Conservation (phyloP, 1,140 invertebrate species). For the Magallana ariakensis region DNA sequence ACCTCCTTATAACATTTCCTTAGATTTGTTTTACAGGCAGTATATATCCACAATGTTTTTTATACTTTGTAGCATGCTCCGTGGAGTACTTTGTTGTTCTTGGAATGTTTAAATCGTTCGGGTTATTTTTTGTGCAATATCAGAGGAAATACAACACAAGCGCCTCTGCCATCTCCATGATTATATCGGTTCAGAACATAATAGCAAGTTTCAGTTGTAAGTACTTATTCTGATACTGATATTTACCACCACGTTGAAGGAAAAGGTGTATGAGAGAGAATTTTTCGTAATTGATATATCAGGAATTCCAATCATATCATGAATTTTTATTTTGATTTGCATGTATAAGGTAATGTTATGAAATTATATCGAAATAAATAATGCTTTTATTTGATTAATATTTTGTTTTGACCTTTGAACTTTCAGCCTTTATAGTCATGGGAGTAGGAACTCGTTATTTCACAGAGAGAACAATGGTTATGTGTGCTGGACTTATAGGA, state of each 20-base stretch:
- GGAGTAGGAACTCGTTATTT: conserved; percentile 1
- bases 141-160: neutral
- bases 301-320: too few species aligned
- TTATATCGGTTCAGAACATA: conserved; percentile 38
- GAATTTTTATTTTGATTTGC: too few species aligned
- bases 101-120: conserved; percentile 49
- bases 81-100: conserved; percentile 38
- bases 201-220: conserved; percentile 42
- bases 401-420: neutral
- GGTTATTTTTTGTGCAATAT: conserved; percentile 51
- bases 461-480: neutral
- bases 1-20: too few species aligned
- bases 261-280: too few species aligned
- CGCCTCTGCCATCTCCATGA: conserved; percentile 27
- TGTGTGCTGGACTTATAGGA: neutral
- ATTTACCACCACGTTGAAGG: neutral
- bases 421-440: conserved; percentile 7
- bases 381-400: neutral
- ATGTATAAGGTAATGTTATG: too few species aligned
- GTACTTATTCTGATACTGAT: neutral
- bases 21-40: too few species aligned
- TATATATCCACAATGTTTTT: too few species aligned
- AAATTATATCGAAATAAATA: too few species aligned
- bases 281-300: too few species aligned
- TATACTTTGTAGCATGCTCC: conserved; percentile 39